Evolutionary conservation across 2,113 vertebrate species (phyloP), one percentile per base, ranked within the genome.

Genomic region (Gadus macrocephalus): DNA sequence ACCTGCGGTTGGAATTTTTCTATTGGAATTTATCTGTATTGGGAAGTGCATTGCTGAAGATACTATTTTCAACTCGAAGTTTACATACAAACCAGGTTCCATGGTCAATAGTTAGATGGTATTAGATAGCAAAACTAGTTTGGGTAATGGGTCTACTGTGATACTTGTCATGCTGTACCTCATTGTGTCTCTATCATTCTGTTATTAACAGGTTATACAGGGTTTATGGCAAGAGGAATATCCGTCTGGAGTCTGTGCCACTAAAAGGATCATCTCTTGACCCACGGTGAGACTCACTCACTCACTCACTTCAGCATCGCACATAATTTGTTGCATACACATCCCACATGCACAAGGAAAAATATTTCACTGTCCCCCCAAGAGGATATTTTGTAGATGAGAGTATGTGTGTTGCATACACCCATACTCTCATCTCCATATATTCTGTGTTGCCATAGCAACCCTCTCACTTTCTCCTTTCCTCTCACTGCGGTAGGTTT

Each of bases 221-320:
- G 3, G 93, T 97, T 62, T 98, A 97, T 3, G 96, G 96, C 25
- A 98, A 97, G 88, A 98, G 97, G 86, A 99, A 99, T 4, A 92
- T 99, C 79, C 89, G 88, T 70, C 69, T 99, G 88, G 97, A 99
- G 78, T 94, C 97, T 0, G 95, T 96, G 53, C 93, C 95, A 0
- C 83, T 92, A 62, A 98, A 96, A 82, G 92, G 90, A 16, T 87
- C 89, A 0, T 96, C 95, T 0, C 88, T 99, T 55, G 97, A 99
- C 71, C 97, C 97, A 0, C 92, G 97, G 97, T 98, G 65, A 88
- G 28, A 62, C 68, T 17, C 58, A 62, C 53, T 12, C 4, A 56
- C 27, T n/a, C 56, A 60, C 28, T 7, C 27, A 69, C 56, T 5
- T 31, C 15, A 11, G 38, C 31, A 19, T 1, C 15, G 28, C 25